Base-by-base conservation (phyloP, 2,888 invertebrate species). In the Epinotia brunnichana region DNA sequence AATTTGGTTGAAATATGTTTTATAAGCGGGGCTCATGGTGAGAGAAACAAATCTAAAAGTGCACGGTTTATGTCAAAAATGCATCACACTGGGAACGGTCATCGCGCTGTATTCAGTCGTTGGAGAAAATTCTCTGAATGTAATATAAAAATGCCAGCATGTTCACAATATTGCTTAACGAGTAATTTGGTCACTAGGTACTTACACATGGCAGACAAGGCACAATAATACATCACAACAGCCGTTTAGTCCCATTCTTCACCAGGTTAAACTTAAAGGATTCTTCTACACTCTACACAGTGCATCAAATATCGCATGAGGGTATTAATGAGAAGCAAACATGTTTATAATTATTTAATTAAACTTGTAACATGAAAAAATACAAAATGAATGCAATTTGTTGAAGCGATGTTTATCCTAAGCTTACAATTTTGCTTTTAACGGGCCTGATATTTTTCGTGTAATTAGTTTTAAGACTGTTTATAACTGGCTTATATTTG, bases 401-500 rank as follows among this genome's bases (percentile, higher is more conserved):
- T 4, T n/a, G n/a, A 48, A 3, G 13, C 13, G 9, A 15, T 44
- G 44, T 53, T 15, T 48, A 62, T 44, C 44, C 41, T 11, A 90
- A 77, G 9, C 88, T 87, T 39, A 91, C 87, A 39, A 86, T 76
- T 74, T 82, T 87, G 68, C 82, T 89, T 70, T 78, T 82, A 0
- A 92, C 90, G 0, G 92, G 92, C 62, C 77, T 86, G 2, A 91
- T 79, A 0, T 82, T 76, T 77, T 90, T 92, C 0, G 86, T 77
- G 53, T 85, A 92, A 67, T 90, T 91, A 0, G 84, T 84, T 69
- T 79, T 87, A 0, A 85, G 74, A 48, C 76, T 82, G 0, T 85
- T 82, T 59, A 89, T 77, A 24, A 90, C 79, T 0, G 92, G 92
- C 72, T 88, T 91, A 74, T 83, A 92, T 74, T 92, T 92, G 29